Percentiles rank a stretch among this genome's conserved stretches.
These are phyloP conservation scores for Stenopsyche tienmushanensis DNA, from an alignment of 1,140 invertebrate species.

Conservation along the genomic window DNA sequence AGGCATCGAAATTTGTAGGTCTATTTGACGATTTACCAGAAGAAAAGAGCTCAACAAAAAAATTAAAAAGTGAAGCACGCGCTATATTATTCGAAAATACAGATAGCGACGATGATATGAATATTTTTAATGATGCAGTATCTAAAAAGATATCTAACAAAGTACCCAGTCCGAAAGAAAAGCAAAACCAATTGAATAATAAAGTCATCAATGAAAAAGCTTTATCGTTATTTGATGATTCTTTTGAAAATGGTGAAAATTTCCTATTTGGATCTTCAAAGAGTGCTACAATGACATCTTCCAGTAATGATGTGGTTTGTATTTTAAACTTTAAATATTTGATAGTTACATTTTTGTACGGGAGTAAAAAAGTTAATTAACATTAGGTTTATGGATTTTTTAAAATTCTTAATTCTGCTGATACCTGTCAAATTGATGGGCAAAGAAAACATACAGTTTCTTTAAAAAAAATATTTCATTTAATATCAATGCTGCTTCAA, in stretches of 20 bases:
- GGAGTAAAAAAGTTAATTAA: too few species aligned
- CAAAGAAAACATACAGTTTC: too few species aligned
- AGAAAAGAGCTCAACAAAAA: slow-evolving; percentile 10
- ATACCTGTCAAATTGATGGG: too few species aligned
- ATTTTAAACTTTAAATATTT: too few species aligned
- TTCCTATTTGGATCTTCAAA: slow-evolving; percentile 33
- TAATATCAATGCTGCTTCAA: too few species aligned
- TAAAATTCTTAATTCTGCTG: too few species aligned
- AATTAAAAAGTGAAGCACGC: slow-evolving; percentile 14
- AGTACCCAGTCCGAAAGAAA: too few species aligned
- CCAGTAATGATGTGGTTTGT: background rate
- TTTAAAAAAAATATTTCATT: too few species aligned
- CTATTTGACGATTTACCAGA: slow-evolving; percentile 44
- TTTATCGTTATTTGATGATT: slow-evolving; percentile 35
- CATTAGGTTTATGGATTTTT: too few species aligned
- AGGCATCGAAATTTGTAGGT: slow-evolving; percentile 30
- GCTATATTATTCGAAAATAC: slow-evolving; percentile 38
- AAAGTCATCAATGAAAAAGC: background rate
- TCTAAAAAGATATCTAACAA: too few species aligned
- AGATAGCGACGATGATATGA: slow-evolving; percentile 42
- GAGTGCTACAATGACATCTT: background rate
- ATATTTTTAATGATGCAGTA: slow-evolving; percentile 10
- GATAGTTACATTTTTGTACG: too few species aligned
- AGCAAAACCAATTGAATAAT: background rate
- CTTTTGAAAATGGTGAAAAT: slow-evolving; percentile 34